phyloP scores from a whole-genome alignment of 2,797 vertebrate genomes.

The Adelosebastes latens region DNA sequence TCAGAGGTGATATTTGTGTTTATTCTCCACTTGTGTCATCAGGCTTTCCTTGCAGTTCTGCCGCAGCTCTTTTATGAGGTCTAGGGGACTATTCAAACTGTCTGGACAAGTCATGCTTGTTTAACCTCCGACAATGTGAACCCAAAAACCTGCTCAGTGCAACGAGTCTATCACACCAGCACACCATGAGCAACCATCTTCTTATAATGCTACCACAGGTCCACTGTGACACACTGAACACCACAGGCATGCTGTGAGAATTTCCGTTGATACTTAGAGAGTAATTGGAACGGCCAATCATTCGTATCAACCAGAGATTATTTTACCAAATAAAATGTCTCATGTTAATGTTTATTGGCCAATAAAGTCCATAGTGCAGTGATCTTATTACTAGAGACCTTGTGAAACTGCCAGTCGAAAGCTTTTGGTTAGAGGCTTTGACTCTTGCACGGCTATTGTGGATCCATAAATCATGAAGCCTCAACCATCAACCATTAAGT shows the following conservation, averaged over 20 bases:
- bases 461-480: slow-evolving; percentile 33
- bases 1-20: slow-evolving; percentile 61
- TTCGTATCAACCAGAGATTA: slow-evolving; percentile 47
- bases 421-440: slow-evolving; percentile 10
- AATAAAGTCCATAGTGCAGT: slow-evolving; percentile 53
- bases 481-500: not conserved
- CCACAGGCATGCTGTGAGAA: slow-evolving; percentile 28
- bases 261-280: slow-evolving; percentile 29
- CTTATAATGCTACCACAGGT: slow-evolving; percentile 60
- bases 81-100: slow-evolving; percentile 51
- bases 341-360: slow-evolving; percentile 64
- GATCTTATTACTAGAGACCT: slow-evolving; percentile 63
- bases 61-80: slow-evolving; percentile 52
- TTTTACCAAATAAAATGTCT: slow-evolving; percentile 72
- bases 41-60: slow-evolving; percentile 24
- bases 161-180: slow-evolving; percentile 11
- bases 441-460: slow-evolving; percentile 14
- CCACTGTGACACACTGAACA: slow-evolving; percentile 36
- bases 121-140: slow-evolving; percentile 67
- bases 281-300: slow-evolving; percentile 41
- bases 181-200: slow-evolving; percentile 42
- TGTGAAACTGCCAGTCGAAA: slow-evolving; percentile 49
- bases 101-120: slow-evolving; percentile 29
- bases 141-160: slow-evolving; percentile 22
- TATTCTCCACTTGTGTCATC: slow-evolving; percentile 43